Percentiles rank a stretch among this genome's conserved stretches.
phyloP scores from a whole-genome alignment of 1,140 invertebrate genomes.

The Elymnias hypermnestra region DNA sequence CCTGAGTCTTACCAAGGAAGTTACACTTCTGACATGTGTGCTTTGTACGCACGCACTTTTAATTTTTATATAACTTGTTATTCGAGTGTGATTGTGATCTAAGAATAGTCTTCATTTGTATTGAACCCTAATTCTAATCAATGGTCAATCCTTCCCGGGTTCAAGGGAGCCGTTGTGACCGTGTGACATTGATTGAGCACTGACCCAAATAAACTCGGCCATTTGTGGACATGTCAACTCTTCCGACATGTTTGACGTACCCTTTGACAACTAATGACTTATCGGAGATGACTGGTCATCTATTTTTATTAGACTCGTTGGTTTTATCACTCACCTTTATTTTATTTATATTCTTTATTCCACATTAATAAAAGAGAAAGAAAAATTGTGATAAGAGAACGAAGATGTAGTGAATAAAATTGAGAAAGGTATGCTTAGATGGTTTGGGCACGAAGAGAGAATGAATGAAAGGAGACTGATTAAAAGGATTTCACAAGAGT shows the following conservation, averaged over 20 bases:
- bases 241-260: constrained; percentile 16
- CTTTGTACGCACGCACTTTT: no score
- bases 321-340: not conserved
- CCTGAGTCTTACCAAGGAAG: no score
- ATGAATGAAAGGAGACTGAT: no score
- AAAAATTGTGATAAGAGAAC: no score
- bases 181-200: constrained; percentile 14
- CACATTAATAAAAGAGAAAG: no score
- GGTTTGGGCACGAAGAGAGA: no score
- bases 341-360: no score
- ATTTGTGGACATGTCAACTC: constrained; percentile 17
- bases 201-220: constrained; percentile 21
- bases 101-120: not conserved
- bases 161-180: constrained; percentile 2
- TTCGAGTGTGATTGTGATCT: not conserved
- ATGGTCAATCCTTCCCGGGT: not conserved
- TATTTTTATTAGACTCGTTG: not conserved
- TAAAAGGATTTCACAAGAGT: no score
- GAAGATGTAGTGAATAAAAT: no score
- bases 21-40: no score
- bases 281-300: not conserved
- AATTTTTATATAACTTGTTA: no score
- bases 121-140: not conserved
- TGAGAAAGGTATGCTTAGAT: no score
- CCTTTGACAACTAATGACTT: constrained; percentile 18